Evolutionary conservation across 2,888 invertebrate species (phyloP).

Genomic region (Leptopterna dolabrata): DNA sequence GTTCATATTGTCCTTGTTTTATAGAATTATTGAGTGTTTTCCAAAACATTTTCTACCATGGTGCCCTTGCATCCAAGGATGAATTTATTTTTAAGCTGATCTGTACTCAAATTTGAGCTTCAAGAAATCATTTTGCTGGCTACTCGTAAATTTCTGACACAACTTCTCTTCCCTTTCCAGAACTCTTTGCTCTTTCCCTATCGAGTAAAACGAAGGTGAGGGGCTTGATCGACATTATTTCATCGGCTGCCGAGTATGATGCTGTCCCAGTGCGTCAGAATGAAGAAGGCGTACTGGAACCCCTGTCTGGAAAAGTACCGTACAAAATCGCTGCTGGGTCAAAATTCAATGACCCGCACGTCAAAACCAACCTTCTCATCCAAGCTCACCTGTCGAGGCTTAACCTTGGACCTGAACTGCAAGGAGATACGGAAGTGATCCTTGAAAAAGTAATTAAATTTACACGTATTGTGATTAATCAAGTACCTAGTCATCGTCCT

Average conservation of each 20-base stretch:
- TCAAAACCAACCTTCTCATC: conserved; percentile 93
- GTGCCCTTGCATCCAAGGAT: too few species aligned
- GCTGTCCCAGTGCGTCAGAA: conserved; percentile 93
- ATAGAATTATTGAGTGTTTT: too few species aligned
- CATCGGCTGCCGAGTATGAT: conserved; percentile 97
- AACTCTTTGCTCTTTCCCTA: conserved; percentile 95
- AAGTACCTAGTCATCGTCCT: background rate
- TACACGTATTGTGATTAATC: background rate
- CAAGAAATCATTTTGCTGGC: too few species aligned
- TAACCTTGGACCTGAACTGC: conserved; percentile 94
- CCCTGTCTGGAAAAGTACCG: conserved; percentile 72
- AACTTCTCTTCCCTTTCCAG: conserved; percentile 69
- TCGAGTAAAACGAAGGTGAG: conserved; percentile 98
- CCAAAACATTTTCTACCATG: too few species aligned
- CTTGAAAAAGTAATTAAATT: conserved; percentile 75
- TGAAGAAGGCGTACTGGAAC: conserved; percentile 87
- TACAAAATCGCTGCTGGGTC: conserved; percentile 72
- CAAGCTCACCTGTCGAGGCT: conserved; percentile 96
- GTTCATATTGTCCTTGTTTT: too few species aligned
- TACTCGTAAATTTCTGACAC: too few species aligned
- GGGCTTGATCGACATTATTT: conserved; percentile 96
- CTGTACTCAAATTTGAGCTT: too few species aligned
- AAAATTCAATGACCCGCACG: conserved; percentile 95
- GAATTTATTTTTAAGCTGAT: too few species aligned
- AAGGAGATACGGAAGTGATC: conserved; percentile 93